These are phyloP conservation scores for Heliconius aoede DNA, from an alignment of 2,888 invertebrate genomes.

Conservation along the genomic window DNA sequence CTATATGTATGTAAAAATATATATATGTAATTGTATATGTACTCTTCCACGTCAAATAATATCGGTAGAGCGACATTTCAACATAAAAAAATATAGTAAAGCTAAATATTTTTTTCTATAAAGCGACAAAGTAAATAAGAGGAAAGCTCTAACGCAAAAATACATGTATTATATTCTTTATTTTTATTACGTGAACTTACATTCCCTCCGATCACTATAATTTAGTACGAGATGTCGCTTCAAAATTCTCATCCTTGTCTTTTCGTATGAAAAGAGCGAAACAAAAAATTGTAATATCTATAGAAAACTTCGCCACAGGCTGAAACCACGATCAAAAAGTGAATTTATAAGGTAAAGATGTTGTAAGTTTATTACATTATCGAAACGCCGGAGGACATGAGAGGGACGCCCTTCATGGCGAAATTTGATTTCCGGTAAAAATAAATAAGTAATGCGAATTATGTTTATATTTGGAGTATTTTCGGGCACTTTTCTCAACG, in stretches of 20 bases:
- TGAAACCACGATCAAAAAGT: conserved; percentile 14
- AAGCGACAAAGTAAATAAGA: neutral
- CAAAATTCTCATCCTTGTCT: neutral
- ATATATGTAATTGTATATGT: no score
- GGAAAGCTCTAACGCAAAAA: neutral
- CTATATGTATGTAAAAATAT: neutral
- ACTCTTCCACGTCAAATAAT: neutral
- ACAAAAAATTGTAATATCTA: neutral
- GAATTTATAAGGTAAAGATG: conserved; percentile 21
- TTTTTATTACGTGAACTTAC: neutral
- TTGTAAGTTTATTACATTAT: conserved; percentile 18
- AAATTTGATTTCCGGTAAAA: conserved; percentile 18
- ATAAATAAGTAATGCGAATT: conserved; percentile 12
- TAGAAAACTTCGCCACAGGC: conserved; percentile 6
- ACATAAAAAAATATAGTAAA: neutral
- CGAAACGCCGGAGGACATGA: conserved; percentile 15
- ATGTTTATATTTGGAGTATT: neutral
- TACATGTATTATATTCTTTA: neutral
- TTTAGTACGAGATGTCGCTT: neutral
- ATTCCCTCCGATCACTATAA: neutral
- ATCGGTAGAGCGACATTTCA: neutral
- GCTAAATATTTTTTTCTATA: neutral
- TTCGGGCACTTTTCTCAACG: neutral
- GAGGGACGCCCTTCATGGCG: conserved; percentile 1
- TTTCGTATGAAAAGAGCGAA: neutral